Evolutionary conservation across 2,888 invertebrate genomes (phyloP).

Genomic region (Agrochola macilenta): DNA sequence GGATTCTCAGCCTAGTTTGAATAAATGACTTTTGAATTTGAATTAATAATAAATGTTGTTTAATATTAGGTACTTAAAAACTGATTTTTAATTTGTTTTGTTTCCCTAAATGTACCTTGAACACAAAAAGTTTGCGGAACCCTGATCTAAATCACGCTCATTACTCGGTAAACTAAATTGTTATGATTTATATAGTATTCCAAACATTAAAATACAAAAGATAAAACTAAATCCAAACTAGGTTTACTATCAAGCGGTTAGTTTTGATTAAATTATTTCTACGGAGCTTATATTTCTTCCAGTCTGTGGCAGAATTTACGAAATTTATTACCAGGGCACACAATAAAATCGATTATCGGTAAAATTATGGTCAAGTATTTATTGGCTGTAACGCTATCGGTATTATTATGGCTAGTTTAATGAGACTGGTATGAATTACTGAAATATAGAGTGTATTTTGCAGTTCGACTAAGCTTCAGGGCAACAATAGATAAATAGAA

Average conservation of each 20-base stretch:
- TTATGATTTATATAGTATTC: slow-evolving; percentile 20
- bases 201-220: slow-evolving; percentile 22
- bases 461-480: background rate
- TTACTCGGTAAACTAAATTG: slow-evolving; percentile 28
- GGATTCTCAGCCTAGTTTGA: no score
- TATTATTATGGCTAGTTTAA: slow-evolving; percentile 28
- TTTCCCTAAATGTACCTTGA: no score
- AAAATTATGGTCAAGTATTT: slow-evolving; percentile 45
- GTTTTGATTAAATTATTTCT: slow-evolving; percentile 52
- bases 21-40: no score
- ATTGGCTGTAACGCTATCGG: slow-evolving; percentile 30
- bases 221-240: slow-evolving; percentile 43
- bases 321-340: slow-evolving; percentile 20
- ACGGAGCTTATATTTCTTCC: slow-evolving; percentile 56
- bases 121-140: no score
- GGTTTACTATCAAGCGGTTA: slow-evolving; percentile 22
- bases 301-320: slow-evolving; percentile 51
- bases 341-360: slow-evolving; percentile 58
- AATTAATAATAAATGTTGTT: no score
- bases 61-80: no score
- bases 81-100: no score
- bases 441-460: background rate
- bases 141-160: background rate
- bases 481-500: background rate
- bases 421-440: background rate